Conservation (phyloP, 1,140 invertebrate genomes). For the Drosophila nannoptera region DNA sequence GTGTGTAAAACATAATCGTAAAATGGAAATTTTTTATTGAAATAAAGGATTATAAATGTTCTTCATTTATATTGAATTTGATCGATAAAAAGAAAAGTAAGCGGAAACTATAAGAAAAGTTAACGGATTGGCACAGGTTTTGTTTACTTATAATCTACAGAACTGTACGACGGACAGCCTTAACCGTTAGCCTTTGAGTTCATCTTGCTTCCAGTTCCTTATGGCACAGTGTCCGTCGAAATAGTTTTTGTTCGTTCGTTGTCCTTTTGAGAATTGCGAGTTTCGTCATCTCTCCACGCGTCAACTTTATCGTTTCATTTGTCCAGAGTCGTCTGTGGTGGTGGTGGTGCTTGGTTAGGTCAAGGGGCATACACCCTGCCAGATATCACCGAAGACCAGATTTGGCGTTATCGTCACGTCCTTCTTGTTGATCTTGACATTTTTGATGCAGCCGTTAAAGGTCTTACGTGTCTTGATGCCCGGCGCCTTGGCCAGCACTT, state of each 20-base stretch:
- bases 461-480: slow-evolving; percentile 83
- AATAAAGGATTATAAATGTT: background rate
- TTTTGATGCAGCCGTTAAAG: slow-evolving; percentile 91
- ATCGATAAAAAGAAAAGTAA: too few relatives aligned
- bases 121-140: slow-evolving; percentile 59
- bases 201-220: slow-evolving; percentile 3
- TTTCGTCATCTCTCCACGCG: slow-evolving; percentile 32
- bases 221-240: slow-evolving; percentile 27
- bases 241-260: slow-evolving; percentile 67
- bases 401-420: slow-evolving; percentile 82
- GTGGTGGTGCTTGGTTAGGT: slow-evolving; percentile 79
- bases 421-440: slow-evolving; percentile 84
- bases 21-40: slow-evolving; percentile 3
- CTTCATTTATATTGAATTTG: background rate
- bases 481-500: slow-evolving; percentile 80
- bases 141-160: slow-evolving; percentile 31
- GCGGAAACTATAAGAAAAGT: background rate
- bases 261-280: slow-evolving; percentile 28
- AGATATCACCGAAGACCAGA: slow-evolving; percentile 84
- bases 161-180: slow-evolving; percentile 49
- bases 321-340: slow-evolving; percentile 12
- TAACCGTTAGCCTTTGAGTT: slow-evolving; percentile 8
- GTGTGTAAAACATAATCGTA: slow-evolving; percentile 36
- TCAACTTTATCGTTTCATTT: slow-evolving; percentile 14
- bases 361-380: slow-evolving; percentile 85